Base-by-base conservation (phyloP, 2,797 vertebrate genomes). In the Rhadinocentrus ornatus region DNA sequence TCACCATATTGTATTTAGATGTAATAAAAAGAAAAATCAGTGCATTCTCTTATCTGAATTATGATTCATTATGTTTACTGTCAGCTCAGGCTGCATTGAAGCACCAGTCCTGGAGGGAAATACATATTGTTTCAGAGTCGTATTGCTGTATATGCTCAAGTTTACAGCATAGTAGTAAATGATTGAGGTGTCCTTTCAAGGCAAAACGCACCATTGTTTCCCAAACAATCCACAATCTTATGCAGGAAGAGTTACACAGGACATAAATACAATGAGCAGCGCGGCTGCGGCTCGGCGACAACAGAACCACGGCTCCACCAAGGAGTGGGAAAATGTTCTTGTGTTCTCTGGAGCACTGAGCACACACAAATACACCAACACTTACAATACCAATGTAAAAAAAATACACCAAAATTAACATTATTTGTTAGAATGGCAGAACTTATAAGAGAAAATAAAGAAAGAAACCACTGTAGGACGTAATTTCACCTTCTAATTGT, bases 251-350 rank as follows among this genome's bases (percentile, higher is more conserved):
- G 78, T 86, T 52, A 90, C 84, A 89, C 90, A 93, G 91, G 91
- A 92, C 88, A 83, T 85, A 83, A 86, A 90, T 73, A 92, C 92
- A 93, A 93, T 93, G 86, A 86, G n/a, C 84, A 83, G 84, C 50
- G 56, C 3, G 81, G 83, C 91, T 86, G 90, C 48, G 20, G 73
- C 9, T 22, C 20, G 3, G 69, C 65, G 86, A 87, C 90, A 89
- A 90, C 85, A 86, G 79, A 82, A 58, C 54, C 3, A 13, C 52
- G 88, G 81, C 91, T 87, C 89, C 81, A 73, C 4, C 15, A n/a
- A 73, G 60, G 82, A 90, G 79, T 91, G 91, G 90, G 90, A 91
- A 91, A 90, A 89, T 85, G 71, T 88, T 56, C 46, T 62, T 32
- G 64, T 27, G 65, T 52, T 78, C 77, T 71, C 68, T 13, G 62